Percentiles rank a stretch among this genome's conserved stretches.
Evolutionary conservation across 2,888 invertebrate species (phyloP).

Genomic region (Mythimna ferrago): DNA sequence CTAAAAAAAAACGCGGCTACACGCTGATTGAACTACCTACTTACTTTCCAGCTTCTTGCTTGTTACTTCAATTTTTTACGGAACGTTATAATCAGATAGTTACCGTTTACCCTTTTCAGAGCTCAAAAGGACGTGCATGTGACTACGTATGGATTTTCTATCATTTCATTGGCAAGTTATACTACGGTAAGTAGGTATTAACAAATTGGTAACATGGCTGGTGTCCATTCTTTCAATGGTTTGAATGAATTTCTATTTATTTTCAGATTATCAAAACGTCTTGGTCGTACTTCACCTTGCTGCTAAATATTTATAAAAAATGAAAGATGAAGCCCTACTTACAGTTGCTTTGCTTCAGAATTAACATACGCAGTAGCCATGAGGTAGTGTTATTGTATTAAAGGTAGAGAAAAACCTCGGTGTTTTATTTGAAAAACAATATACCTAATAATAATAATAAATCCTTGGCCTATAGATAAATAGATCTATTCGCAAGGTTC

Average conservation of each 20-base stretch:
- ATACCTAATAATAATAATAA: no score
- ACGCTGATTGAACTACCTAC: no score
- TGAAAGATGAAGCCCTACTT: slow-evolving; percentile 29
- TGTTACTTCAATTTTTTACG: no score
- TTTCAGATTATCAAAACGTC: slow-evolving; percentile 81
- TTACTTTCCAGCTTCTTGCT: no score
- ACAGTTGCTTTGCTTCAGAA: no score
- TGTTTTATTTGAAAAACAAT: no score
- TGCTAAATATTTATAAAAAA: slow-evolving; percentile 79
- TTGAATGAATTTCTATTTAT: neutral
- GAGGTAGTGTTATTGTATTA: no score
- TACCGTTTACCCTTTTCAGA: slow-evolving; percentile 59
- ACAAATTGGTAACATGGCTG: neutral
- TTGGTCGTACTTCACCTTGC: slow-evolving; percentile 84
- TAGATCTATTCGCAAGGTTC: no score
- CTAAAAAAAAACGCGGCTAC: no score
- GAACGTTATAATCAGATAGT: neutral
- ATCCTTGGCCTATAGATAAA: no score
- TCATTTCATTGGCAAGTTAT: slow-evolving; percentile 79
- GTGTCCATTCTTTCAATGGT: neutral
- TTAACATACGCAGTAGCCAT: no score
- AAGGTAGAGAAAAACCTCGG: no score
- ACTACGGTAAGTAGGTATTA: slow-evolving; percentile 73
- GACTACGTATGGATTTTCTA: slow-evolving; percentile 84
- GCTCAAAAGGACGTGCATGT: slow-evolving; percentile 79